Evolutionary conservation across 2,888 invertebrate genomes (phyloP), one percentile per base, ranked within the genome.

Genomic region (Heliconius cydno): DNA sequence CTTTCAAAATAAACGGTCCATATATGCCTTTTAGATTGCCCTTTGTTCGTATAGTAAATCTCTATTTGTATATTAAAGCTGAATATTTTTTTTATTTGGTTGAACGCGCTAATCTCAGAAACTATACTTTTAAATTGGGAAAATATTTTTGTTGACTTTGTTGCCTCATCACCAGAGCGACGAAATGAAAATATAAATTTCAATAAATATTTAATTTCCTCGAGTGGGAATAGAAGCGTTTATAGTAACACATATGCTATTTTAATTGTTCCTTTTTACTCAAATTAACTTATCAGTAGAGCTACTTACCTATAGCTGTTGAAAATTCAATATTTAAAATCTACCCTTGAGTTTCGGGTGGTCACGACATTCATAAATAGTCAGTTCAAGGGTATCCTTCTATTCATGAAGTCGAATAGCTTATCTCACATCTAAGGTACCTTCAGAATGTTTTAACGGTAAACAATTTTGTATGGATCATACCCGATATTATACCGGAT

Each of bases 301-400:
- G 9, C 41, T 28, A 34, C 57, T n/a, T 34, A 30, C 30, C 5
- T 78, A 73, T 73, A 60, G 63, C 30, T 65, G 25, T 77, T 75
- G 52, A 80, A 80, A 80, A 77, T 12, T 34, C 19, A 67, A 76
- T 72, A 41, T 57, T 41, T 22, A n/a, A 75, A 72, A 87, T 88
- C 85, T 90, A 85, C 86, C 91, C 91, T 92, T 92, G 87, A 82
- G 85, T 88, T 89, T 87, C 72, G 86, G 87, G 83, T 77, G 85
- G 82, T 81, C 82, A 78, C 83, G 83, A 75, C 83, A 84, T 84
- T 85, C 81, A 77, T 84, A 84, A 79, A 77, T 65, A 81, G 82
- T 85, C 87, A 85, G 90, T 92, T 93, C 92, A 94, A 92, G 94
- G 94, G 82, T 85, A 83, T 76, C 88, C 90, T 88, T 89, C 88